Conservation (phyloP, 1,140 invertebrate species). For the Hylyphantes graminicola region DNA sequence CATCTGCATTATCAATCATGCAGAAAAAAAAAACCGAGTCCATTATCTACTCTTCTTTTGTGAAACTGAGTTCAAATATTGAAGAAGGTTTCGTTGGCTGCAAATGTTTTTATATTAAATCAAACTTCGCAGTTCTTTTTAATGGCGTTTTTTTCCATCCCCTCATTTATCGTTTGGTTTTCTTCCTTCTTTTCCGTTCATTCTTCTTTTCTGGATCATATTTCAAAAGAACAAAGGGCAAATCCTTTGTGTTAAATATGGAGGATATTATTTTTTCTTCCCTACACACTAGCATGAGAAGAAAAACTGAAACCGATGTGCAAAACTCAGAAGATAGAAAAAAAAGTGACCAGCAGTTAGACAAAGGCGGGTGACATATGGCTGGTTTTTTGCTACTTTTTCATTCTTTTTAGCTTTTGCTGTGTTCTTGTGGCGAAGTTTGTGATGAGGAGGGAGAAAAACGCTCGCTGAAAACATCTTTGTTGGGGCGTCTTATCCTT, state of each 20-base stretch:
- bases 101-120: slow-evolving; percentile 54
- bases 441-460: slow-evolving; percentile 40
- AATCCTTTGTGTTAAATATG: slow-evolving; percentile 30
- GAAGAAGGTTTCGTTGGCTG: slow-evolving; percentile 37
- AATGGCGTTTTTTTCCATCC: neutral
- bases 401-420: neutral
- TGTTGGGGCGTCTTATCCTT: slow-evolving; percentile 29
- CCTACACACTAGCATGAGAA: neutral
- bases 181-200: slow-evolving; percentile 10
- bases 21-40: slow-evolving; percentile 13
- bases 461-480: slow-evolving; percentile 40
- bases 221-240: slow-evolving; percentile 50
- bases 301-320: slow-evolving; percentile 22
- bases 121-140: slow-evolving; percentile 28
- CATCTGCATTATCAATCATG: slow-evolving; percentile 31
- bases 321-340: neutral
- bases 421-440: slow-evolving; percentile 31
- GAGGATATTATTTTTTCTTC: slow-evolving; percentile 18
- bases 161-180: neutral
- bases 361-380: slow-evolving; percentile 46
- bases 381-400: slow-evolving; percentile 5
- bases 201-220: slow-evolving; percentile 30
- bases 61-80: slow-evolving; percentile 52
- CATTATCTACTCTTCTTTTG: slow-evolving; percentile 33
- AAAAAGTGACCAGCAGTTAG: slow-evolving; percentile 35